These are phyloP conservation scores for Australoheros facetus DNA, from an alignment of 2,797 vertebrate species.

Conservation along the genomic window DNA sequence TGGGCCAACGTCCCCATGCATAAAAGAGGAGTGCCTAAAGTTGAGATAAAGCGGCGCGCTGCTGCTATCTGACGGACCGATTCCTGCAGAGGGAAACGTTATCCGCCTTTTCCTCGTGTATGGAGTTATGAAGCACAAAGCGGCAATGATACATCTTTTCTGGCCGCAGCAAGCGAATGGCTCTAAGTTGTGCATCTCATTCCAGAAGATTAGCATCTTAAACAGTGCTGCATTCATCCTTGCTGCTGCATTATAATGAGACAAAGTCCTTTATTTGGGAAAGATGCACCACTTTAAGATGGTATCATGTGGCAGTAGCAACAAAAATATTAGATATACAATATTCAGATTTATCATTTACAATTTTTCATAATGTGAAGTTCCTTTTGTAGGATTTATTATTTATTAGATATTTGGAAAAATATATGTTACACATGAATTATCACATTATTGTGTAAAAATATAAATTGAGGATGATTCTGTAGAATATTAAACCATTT, in stretches of 20 bases:
- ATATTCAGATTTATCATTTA: neutral
- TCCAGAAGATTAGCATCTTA: constrained; percentile 77
- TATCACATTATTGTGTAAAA: neutral
- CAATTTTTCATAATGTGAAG: neutral
- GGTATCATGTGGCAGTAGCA: neutral
- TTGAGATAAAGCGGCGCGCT: constrained; percentile 64
- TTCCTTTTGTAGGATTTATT: neutral
- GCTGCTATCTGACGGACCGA: constrained; percentile 61
- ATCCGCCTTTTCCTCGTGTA: constrained; percentile 31
- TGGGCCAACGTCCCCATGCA: constrained; percentile 52
- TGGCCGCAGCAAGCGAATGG: constrained; percentile 63
- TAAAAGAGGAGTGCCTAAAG: constrained; percentile 45
- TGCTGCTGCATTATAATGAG: constrained; percentile 65
- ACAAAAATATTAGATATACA: neutral
- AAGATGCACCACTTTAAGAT: constrained; percentile 62
- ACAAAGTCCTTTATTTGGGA: constrained; percentile 33
- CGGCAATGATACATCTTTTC: constrained; percentile 63
- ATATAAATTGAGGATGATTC: neutral
- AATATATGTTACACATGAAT: neutral
- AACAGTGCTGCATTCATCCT: constrained; percentile 69
- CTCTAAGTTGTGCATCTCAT: constrained; percentile 66
- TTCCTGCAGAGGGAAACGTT: constrained; percentile 43
- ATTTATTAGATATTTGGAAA: neutral
- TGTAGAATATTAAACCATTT: constrained; percentile 12
- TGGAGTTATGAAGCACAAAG: constrained; percentile 32